Evolutionary conservation across 1,140 invertebrate genomes (phyloP), one percentile per base, ranked within the genome.

Genomic region (Drosophila pseudoobscura): DNA sequence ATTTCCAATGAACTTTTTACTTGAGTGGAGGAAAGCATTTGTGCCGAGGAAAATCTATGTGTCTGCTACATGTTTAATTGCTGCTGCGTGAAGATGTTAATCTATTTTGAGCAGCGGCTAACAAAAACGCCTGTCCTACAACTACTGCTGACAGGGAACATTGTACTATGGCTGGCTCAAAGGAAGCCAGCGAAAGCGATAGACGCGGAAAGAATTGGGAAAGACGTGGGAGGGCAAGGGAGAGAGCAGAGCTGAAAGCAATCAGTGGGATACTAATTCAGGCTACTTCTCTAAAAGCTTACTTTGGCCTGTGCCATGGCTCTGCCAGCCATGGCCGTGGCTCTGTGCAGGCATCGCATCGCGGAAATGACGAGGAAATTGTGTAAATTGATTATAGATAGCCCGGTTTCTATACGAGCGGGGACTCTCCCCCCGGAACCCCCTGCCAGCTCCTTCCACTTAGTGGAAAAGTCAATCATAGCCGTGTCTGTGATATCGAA

Each of bases 381-480:
- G 80, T 80, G 56, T 80, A 84, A 84, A 84, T 84, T 84, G 76
- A 85, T 84, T 84, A 84, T 79, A 84, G 80, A 84, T 84, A 79
- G 71, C 72, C 79, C 44, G 65, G 59, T 65, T 62, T 57, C 72
- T 66, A 53, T 71, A 58, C 45, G 56, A 46, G 47, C 51, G 45
- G 17, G 24, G 54, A 54, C 29, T 41, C 61, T 26, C 45, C 13
- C 54, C 59, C 58, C n/a, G 6, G 2, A 2, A 51, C 49, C 49
- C 29, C 22, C 26, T 20, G 17, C 35, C 9, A 44, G 43, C 60
- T 20, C 15, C 43, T 8, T 7, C 24, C 50, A 13, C 65, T 65
- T 59, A 78, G 72, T 69, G 79, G 54, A 75, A 75, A 83, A 83
- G 54, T 75, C 80, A 78, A 65, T 75, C 72, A 66, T 70, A 71